Base-by-base conservation (phyloP, 2,113 vertebrate species). In the Labeo catla region DNA sequence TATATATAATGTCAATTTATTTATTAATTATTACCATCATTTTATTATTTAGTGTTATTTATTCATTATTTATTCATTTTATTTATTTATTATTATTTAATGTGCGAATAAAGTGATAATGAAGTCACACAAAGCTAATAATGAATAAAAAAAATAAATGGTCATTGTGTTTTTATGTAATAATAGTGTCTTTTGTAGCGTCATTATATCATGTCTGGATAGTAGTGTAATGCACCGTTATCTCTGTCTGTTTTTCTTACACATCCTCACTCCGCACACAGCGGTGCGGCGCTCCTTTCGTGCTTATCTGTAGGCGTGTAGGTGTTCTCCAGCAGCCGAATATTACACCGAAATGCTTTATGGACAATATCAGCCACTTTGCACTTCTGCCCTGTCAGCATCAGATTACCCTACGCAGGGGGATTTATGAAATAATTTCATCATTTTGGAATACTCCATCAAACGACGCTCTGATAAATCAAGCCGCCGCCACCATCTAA, bases 351-450 rank as follows among this genome's bases (percentile, higher is more conserved):
- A 73, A 87, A 85, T 70, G 65, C 73, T 87, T 90, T 21, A 87
- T 85, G 59, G 84, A 73, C 39, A 72, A 45, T 87, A 77, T 72
- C 81, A 68, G 77, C 59, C 50, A 43, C 84, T 79, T 36, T 76
- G 23, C 59, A 19, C 21, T 86, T 88, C 61, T 52, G 86, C 82
- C 78, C 54, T 52, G 76, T 89, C 86, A 89, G 86, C 86, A 86
- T 81, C n/a, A 59, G 21, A 52, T 68, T 73, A 23, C 49, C 57
- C 66, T 70, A 50, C 81, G 45, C 54, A 12, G 15, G 59, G 12
- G 59, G 63, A 78, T 87, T 91, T 87, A 84, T 89, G 78, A 85
- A 87, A 88, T 90, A 83, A 86, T 84, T 86, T 73, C 66, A 83
- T 59, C 47, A 3, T 78, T 89, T 85, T 50, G 45, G 89, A 90